Evolutionary conservation across 2,888 invertebrate genomes (phyloP).

Genomic region (Panzeria rudis): DNA sequence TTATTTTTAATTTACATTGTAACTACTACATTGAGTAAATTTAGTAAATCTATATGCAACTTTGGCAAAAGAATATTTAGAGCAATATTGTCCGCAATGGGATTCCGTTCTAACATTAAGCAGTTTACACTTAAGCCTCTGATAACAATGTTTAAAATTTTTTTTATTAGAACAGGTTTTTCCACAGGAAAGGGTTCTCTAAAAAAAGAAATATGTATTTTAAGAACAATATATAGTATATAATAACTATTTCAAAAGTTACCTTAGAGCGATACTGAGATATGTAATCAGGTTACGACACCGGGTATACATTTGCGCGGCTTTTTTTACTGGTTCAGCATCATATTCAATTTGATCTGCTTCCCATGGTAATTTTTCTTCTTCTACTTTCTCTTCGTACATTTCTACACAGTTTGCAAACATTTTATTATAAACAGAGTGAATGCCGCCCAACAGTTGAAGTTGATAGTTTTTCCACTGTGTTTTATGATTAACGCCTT

Average conservation of each 20-base stretch:
- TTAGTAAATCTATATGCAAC: slow-evolving; percentile 76
- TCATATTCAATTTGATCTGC: slow-evolving; percentile 70
- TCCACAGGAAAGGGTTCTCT: slow-evolving; percentile 79
- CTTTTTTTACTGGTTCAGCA: slow-evolving; percentile 76
- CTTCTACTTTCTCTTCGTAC: slow-evolving; percentile 73
- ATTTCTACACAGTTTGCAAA: slow-evolving; percentile 76
- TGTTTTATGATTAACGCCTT: slow-evolving; percentile 77
- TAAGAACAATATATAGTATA: neutral
- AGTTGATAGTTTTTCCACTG: slow-evolving; percentile 78
- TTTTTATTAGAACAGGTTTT: slow-evolving; percentile 77
- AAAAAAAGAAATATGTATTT: slow-evolving; percentile 38
- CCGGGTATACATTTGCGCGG: slow-evolving; percentile 75
- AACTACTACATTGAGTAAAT: slow-evolving; percentile 75
- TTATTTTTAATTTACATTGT: slow-evolving; percentile 74
- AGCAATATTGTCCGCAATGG: slow-evolving; percentile 77
- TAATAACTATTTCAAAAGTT: neutral
- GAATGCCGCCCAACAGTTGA: slow-evolving; percentile 76
- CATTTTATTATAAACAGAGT: slow-evolving; percentile 75
- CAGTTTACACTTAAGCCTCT: slow-evolving; percentile 78
- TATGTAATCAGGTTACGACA: slow-evolving; percentile 76
- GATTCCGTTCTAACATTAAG: slow-evolving; percentile 75
- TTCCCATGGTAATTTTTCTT: slow-evolving; percentile 64
- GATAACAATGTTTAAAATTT: slow-evolving; percentile 77
- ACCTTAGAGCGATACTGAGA: slow-evolving; percentile 76
- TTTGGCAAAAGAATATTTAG: slow-evolving; percentile 77